Evolutionary conservation across 2,888 invertebrate genomes (phyloP).

Genomic region (Peribatodes rhomboidaria): DNA sequence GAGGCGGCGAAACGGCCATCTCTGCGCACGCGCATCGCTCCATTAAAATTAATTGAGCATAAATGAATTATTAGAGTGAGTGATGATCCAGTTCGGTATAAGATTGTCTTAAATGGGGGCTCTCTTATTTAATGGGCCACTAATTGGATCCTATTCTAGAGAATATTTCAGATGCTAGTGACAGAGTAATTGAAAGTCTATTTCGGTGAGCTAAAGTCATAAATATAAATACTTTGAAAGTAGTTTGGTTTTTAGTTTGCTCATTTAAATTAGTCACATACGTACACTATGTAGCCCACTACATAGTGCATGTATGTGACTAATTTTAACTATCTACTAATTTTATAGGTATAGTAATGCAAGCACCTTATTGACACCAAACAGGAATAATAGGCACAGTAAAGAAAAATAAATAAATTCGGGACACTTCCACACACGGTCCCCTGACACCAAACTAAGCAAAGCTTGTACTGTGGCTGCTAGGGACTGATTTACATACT

Average conservation of each 20-base stretch:
- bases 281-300: too few species aligned
- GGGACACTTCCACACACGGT: too few species aligned
- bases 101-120: constrained; percentile 14
- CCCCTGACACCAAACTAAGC: too few species aligned
- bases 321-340: too few species aligned
- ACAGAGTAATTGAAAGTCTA: constrained; percentile 2
- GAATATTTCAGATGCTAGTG: constrained; percentile 22
- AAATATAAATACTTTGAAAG: not conserved
- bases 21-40: constrained; percentile 24
- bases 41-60: constrained; percentile 25
- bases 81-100: constrained; percentile 14
- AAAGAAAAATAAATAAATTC: too few species aligned
- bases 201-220: not conserved
- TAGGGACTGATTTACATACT: too few species aligned
- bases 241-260: not conserved
- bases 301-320: too few species aligned
- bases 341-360: too few species aligned
- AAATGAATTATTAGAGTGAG: constrained; percentile 22
- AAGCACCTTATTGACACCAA: too few species aligned
- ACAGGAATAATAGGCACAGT: too few species aligned
- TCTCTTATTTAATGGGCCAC: not conserved
- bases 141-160: constrained; percentile 19
- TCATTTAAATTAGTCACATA: too few species aligned
- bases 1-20: constrained; percentile 22
- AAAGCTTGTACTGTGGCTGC: too few species aligned